Percentiles rank a stretch among this genome's conserved stretches.
These are phyloP conservation scores for Grallaria varia DNA, from an alignment of 2,113 vertebrate genomes.

Conservation along the genomic window DNA sequence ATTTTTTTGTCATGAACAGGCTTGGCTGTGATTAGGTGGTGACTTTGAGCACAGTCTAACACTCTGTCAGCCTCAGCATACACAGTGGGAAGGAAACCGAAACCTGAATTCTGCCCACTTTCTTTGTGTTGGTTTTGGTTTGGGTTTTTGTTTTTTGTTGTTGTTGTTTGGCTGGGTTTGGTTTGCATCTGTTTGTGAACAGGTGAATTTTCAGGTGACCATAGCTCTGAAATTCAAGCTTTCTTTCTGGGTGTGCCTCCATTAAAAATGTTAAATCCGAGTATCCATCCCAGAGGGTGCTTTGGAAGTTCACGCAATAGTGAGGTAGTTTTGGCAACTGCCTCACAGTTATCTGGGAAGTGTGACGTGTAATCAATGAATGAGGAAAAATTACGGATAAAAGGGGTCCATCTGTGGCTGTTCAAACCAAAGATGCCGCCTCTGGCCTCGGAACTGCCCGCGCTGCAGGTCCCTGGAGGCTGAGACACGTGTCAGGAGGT, in stretches of 20 bases:
- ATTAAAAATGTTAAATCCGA: not conserved
- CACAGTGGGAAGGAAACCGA: rapidly evolving
- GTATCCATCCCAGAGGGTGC: not conserved
- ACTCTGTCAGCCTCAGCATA: not conserved
- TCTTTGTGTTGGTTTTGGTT: not conserved
- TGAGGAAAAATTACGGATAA: not conserved
- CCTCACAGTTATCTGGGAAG: not conserved
- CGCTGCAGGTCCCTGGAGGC: not conserved
- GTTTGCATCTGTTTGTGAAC: not conserved
- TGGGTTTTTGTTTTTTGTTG: not conserved
- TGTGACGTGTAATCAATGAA: not conserved
- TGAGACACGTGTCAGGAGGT: not conserved
- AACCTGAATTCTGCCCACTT: not conserved
- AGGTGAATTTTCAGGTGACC: not conserved
- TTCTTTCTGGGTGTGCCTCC: not conserved
- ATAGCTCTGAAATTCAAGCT: not conserved
- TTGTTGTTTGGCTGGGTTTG: not conserved
- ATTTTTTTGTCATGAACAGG: not conserved
- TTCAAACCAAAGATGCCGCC: not conserved
- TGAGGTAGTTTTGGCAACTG: not conserved
- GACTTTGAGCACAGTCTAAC: not conserved
- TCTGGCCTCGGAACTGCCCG: not conserved
- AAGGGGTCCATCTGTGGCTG: not conserved
- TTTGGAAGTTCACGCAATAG: not conserved
- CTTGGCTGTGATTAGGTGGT: not conserved